Conservation (phyloP, 2,797 vertebrate genomes). For the Centropyge bicolor region DNA sequence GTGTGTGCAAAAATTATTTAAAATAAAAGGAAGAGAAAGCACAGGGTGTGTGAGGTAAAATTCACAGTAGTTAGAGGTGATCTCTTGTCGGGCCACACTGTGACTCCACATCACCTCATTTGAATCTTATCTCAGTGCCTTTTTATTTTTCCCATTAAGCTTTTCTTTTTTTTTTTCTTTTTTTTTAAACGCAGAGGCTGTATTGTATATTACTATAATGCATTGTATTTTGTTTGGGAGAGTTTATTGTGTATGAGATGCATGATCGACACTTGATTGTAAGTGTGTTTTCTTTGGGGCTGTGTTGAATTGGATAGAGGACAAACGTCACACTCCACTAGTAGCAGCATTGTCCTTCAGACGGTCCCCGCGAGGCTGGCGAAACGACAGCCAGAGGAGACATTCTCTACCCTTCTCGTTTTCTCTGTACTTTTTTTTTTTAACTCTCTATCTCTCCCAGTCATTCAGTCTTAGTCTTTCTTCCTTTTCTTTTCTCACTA, state of each 20-base stretch:
- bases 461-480: constrained; percentile 70
- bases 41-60: constrained; percentile 6
- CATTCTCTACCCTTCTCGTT: constrained; percentile 72
- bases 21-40: background rate
- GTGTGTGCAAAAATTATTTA: background rate
- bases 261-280: constrained; percentile 77
- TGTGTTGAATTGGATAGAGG: constrained; percentile 79
- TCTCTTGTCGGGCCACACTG: constrained; percentile 25
- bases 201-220: constrained; percentile 44
- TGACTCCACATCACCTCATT: constrained; percentile 37
- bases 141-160: constrained; percentile 42
- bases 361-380: constrained; percentile 76
- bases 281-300: constrained; percentile 77
- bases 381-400: constrained; percentile 77
- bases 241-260: constrained; percentile 63
- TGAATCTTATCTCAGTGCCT: constrained; percentile 42
- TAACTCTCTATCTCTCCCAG: constrained; percentile 61
- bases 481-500: constrained; percentile 72
- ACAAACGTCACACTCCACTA: constrained; percentile 81
- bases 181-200: background rate
- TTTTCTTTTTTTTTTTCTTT: constrained; percentile 5
- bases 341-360: constrained; percentile 83
- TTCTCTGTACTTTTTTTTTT: constrained; percentile 52
- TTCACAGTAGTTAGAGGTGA: constrained; percentile 33
- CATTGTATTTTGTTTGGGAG: constrained; percentile 50